These are phyloP conservation scores for Gnathonemus longibarbis DNA, from an alignment of 2,113 vertebrate species.

Conservation along the genomic window DNA sequence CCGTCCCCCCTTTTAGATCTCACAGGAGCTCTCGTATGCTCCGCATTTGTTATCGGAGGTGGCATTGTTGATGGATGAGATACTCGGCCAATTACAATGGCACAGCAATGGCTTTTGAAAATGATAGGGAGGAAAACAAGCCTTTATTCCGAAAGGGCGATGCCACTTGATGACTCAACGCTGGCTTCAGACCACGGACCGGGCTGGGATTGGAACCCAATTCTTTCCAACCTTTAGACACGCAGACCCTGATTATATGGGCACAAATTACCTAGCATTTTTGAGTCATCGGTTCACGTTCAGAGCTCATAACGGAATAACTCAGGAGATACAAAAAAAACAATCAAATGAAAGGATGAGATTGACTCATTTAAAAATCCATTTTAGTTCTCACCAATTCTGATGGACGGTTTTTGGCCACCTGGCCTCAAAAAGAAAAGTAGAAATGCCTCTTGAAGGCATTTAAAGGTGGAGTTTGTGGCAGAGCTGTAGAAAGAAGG, in stretches of 20 bases:
- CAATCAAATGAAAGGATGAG: not conserved
- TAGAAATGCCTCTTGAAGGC: not conserved
- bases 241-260: not conserved
- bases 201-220: conserved; percentile 23
- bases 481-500: not conserved
- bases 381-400: not conserved
- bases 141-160: conserved; percentile 43
- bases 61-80: conserved; percentile 73
- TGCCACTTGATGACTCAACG: conserved; percentile 54
- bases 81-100: conserved; percentile 75
- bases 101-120: conserved; percentile 71
- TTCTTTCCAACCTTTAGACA: conserved; percentile 18
- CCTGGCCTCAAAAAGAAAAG: not conserved
- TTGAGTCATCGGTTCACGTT: not conserved
- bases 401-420: not conserved
- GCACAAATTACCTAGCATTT: not conserved
- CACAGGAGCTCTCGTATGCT: conserved; percentile 63
- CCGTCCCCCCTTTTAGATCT: conserved; percentile 57
- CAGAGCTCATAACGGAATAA: not conserved
- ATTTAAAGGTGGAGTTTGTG: not conserved
- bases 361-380: not conserved
- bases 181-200: conserved; percentile 21
- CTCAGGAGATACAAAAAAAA: not conserved
- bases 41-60: conserved; percentile 72
- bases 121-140: conserved; percentile 66